Conservation (phyloP, 2,888 invertebrate species). For the Phytoseiulus persimilis region DNA sequence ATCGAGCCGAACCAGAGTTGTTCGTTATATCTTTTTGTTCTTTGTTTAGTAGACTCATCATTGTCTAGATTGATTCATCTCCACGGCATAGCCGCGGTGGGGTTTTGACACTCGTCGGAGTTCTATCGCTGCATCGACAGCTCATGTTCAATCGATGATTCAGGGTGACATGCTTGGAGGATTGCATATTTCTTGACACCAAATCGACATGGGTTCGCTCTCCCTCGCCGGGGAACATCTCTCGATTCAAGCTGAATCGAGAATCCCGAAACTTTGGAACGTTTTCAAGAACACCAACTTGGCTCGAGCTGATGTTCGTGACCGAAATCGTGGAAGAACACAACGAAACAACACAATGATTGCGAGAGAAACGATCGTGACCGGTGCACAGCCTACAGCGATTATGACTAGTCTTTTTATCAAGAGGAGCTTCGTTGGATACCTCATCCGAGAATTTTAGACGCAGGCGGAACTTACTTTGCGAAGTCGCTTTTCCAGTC, state of each 20-base stretch:
- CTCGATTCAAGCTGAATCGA: no score
- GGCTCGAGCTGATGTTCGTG: not conserved
- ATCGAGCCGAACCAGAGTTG: not conserved
- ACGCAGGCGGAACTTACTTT: not conserved
- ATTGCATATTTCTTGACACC: no score
- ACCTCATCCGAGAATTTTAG: no score
- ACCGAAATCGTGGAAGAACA: not conserved
- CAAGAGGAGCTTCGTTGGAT: no score
- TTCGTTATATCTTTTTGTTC: not conserved
- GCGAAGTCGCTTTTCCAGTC: constrained; percentile 28
- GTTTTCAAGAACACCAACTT: not conserved
- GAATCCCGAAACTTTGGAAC: no score
- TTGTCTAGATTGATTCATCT: not conserved
- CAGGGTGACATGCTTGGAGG: no score
- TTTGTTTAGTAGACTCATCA: not conserved
- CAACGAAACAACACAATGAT: no score
- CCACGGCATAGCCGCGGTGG: not conserved
- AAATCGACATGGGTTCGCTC: no score
- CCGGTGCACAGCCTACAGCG: not conserved
- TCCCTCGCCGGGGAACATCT: no score
- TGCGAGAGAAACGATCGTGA: not conserved
- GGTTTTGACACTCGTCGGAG: not conserved
- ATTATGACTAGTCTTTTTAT: not conserved
- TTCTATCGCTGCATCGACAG: not conserved
- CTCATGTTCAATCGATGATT: no score